Conservation (phyloP, 92 coral and sea anemone genomes). For the Parazoanthus swiftii region DNA sequence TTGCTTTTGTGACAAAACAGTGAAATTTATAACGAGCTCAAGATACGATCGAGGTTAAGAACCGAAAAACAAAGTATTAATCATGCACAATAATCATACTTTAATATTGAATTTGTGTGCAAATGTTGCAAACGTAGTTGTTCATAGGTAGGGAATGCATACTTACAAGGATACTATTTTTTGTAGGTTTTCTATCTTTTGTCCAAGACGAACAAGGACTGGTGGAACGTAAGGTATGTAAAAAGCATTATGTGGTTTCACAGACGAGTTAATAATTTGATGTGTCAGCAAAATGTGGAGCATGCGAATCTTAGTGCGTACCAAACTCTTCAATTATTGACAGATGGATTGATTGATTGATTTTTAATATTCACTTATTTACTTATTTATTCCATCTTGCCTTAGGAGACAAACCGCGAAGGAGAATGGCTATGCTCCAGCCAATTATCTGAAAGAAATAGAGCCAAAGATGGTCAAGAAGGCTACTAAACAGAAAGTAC, state of each 20-base stretch:
- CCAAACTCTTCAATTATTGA: not conserved
- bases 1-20: too few species aligned
- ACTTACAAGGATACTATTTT: not conserved
- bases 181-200: conserved; percentile 73
- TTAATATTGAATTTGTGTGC: too few species aligned
- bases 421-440: conserved; percentile 95
- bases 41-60: too few species aligned
- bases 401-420: conserved; percentile 77
- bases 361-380: not conserved
- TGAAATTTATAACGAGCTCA: too few species aligned
- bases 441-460: conserved; percentile 89
- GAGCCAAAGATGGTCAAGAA: conserved; percentile 86
- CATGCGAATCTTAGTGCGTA: not conserved
- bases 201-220: conserved; percentile 91
- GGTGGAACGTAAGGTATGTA: conserved; percentile 97
- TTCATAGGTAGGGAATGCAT: not conserved
- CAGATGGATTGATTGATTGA: not conserved
- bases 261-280: not conserved
- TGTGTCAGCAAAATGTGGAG: not conserved
- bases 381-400: not conserved
- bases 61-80: too few species aligned
- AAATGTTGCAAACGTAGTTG: not conserved
- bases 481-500: conserved; percentile 72
- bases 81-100: too few species aligned
- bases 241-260: not conserved